Base-by-base conservation (phyloP, 2,888 invertebrate genomes). In the Gryllus longicercus region DNA sequence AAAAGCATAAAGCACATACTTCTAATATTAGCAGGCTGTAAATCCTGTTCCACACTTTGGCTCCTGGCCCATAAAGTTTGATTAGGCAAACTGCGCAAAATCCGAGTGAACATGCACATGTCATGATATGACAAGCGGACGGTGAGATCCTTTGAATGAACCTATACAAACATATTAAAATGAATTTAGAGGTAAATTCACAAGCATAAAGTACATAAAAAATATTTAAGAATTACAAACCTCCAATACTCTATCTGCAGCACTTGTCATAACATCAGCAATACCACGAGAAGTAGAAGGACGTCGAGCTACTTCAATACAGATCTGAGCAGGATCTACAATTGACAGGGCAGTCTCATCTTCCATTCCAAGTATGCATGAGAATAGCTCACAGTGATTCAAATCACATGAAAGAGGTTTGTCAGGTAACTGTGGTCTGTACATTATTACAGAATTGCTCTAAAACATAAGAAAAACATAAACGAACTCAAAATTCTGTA, bases 291-390 rank as follows among this genome's bases (percentile, higher is more conserved):
- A 51, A 81, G 82, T 63, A 82, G 83, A 79, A 81, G 83, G 50
- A 83, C 83, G 63, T 16, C 80, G 77, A 79, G 83, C 84, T 79
- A 96, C 86, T 83, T 93, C 93, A 79, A 94, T 90, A 85, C 93
- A 94, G 74, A 97, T 90, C 12, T 94, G 94, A 77, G 97, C 94
- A 0, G 97, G 98, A 87, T 97, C 97, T 80, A 98, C 94, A 84
- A 98, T 98, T 63, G 97, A 96, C 23, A 98, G 88, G 1, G 98
- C 97, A 0, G 97, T 97, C 86, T 96, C 96, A 83, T 96, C 95
- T 88, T 98, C 97, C 84, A 93, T 91, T 11, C 96, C 96, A 82
- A 98, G 89, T 84, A 96, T 93, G 86, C 96, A 95, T 3, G 97
- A 97, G 88, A 97, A 98, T 86, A 98, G 92, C 88, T 98, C 98